phyloP scores from a whole-genome alignment of 53 echinoderm and acorn worm species.

The Hippasteria phrygiana region DNA sequence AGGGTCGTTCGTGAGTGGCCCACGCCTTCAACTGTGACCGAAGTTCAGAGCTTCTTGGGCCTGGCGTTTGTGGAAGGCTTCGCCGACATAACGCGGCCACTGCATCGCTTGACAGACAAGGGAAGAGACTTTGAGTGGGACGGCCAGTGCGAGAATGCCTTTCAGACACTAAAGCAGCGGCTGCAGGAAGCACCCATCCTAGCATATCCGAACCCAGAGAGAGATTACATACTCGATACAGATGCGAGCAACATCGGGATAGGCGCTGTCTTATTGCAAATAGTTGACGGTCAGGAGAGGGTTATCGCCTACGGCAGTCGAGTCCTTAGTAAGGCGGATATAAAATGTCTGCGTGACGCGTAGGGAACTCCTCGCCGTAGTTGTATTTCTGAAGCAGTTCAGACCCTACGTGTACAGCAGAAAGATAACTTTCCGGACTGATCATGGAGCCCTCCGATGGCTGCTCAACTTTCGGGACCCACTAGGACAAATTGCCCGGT shows the following conservation, averaged over 20 bases:
- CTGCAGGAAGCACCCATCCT: conserved; percentile 30
- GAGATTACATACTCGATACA: conserved; percentile 30
- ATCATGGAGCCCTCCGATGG: conserved; percentile 49
- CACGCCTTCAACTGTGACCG: neutral
- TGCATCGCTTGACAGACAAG: conserved; percentile 28
- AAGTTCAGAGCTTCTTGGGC: neutral
- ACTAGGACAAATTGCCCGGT: conserved; percentile 53
- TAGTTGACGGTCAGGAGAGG: conserved; percentile 48
- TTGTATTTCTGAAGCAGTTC: conserved; percentile 36
- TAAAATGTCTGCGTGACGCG: conserved; percentile 56
- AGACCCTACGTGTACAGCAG: conserved; percentile 36
- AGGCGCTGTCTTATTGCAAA: conserved; percentile 65
- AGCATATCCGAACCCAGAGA: conserved; percentile 15
- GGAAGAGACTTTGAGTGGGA: conserved; percentile 30
- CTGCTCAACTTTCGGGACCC: conserved; percentile 47
- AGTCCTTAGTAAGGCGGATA: conserved; percentile 53
- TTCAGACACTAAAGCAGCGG: neutral
- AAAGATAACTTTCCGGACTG: conserved; percentile 27
- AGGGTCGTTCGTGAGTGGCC: conserved; percentile 10
- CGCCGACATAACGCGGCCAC: neutral
- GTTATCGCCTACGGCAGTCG: conserved; percentile 61
- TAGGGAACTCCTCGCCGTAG: conserved; percentile 58
- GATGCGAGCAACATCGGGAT: conserved; percentile 44
- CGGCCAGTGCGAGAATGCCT: neutral
- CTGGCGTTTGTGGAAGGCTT: neutral